phyloP scores from a whole-genome alignment of 2,888 invertebrate species.

The Lepidochitona cinerea region DNA sequence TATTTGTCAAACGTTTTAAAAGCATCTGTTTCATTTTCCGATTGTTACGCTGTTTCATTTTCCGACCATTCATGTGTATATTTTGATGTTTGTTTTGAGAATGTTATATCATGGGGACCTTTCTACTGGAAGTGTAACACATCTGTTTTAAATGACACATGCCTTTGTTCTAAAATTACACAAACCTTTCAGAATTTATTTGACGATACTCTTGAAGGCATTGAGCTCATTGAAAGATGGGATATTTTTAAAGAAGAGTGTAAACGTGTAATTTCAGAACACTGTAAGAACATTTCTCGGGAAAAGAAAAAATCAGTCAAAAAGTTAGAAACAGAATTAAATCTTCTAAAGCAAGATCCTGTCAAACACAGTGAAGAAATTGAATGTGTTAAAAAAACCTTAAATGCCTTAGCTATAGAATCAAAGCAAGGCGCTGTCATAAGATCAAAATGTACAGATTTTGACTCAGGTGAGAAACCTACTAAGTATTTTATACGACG shows the following conservation, averaged over 20 bases:
- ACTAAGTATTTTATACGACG: background rate
- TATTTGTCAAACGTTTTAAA: background rate
- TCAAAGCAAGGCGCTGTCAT: background rate
- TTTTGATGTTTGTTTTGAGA: background rate
- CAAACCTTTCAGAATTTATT: background rate
- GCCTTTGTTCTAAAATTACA: background rate
- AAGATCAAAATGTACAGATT: background rate
- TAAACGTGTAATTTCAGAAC: background rate
- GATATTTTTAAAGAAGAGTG: background rate
- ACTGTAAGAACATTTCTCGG: background rate
- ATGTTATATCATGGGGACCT: background rate
- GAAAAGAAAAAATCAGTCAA: background rate
- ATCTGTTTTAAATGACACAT: background rate
- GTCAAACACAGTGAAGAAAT: background rate
- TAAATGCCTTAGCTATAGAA: background rate
- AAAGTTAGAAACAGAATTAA: background rate
- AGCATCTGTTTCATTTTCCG: background rate
- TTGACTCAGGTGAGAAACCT: background rate
- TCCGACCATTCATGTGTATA: background rate
- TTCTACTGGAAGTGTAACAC: background rate
- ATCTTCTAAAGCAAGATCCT: background rate
- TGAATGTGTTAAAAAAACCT: background rate
- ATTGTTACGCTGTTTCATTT: background rate
- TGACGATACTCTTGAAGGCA: background rate
- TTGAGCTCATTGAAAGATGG: background rate